Evolutionary conservation across 1,140 invertebrate species (phyloP), one percentile per base, ranked within the genome.

Genomic region (Rhysida immarginata): DNA sequence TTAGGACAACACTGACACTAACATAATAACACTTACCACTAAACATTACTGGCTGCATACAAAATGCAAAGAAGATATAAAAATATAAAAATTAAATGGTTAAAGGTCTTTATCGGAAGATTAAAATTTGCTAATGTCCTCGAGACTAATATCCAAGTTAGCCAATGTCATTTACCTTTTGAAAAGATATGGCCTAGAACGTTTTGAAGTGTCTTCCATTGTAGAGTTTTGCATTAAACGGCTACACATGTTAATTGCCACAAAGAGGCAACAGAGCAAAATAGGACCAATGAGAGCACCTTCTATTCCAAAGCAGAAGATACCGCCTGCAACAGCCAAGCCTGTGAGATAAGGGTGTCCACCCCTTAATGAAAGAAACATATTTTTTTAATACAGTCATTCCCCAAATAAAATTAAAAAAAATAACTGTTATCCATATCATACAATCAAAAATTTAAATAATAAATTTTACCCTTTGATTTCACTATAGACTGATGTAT

Each of bases 321-420:
- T 89, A 35, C 96, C 96, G n/a, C 96, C 95, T 11, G 92, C 93
- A 62, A 99, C 94, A 0, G 94, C 88, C 27, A 99, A 71, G 26
- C 92, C 95, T n/a, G 95, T 98, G 26, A 99, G 78, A 74, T 98
- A 99, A 0, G 96, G 95, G 77, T 99, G 95, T 24, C 93, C 90
- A 13, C 87, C 88, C 55, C 85, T 89, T 64, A 51, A 29, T 23
- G 24, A 46, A 69, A 55, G 42, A 24, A 1, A 53, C 42, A 20
- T 26, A 20, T 35, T 35, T 35, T 16, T 8, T 35, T 35, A 35
- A 35, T 35, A 16, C n/a, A n/a, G n/a, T n/a, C n/a, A n/a, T n/a
- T n/a, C n/a, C n/a, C n/a, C n/a, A n/a, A n/a, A n/a, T n/a, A n/a
- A n/a, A n/a, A n/a, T n/a, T n/a, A n/a, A n/a, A n/a, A n/a, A n/a